Evolutionary conservation across 1,140 invertebrate species (phyloP).

Genomic region (Cydia fagiglandana): DNA sequence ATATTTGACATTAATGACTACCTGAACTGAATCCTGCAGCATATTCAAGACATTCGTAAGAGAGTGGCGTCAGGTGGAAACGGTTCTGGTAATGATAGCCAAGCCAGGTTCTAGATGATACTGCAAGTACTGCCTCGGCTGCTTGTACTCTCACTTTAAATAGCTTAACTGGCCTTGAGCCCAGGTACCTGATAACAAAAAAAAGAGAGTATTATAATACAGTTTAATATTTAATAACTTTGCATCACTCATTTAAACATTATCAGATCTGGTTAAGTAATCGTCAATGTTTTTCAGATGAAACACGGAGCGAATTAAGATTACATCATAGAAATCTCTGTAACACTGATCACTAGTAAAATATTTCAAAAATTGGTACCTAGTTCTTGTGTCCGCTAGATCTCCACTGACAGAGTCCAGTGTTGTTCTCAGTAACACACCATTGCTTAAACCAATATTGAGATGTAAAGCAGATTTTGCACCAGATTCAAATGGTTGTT

Average conservation of each 20-base stretch:
- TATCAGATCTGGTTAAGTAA: constrained; percentile 75
- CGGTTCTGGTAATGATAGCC: constrained; percentile 99
- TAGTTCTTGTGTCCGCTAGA: constrained; percentile 96
- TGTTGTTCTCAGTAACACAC: constrained; percentile 96
- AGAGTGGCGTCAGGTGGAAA: constrained; percentile 97
- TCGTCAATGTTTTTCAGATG: constrained; percentile 72
- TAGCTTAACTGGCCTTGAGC: constrained; percentile 96
- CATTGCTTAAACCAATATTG: constrained; percentile 99
- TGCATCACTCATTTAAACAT: background rate
- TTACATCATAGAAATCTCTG: constrained; percentile 59
- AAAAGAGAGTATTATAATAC: constrained; percentile 36
- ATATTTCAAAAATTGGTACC: constrained; percentile 68
- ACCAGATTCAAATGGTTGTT: constrained; percentile 85
- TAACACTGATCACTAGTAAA: constrained; percentile 13
- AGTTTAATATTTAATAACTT: background rate
- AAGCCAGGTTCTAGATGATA: constrained; percentile 98
- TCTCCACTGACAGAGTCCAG: constrained; percentile 98
- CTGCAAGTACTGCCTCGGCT: constrained; percentile 97
- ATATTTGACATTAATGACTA: constrained; percentile 39
- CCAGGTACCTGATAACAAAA: constrained; percentile 85
- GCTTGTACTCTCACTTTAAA: constrained; percentile 97
- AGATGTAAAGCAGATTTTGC: constrained; percentile 90
- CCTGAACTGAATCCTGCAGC: constrained; percentile 97
- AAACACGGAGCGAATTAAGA: constrained; percentile 70
- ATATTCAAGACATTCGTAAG: constrained; percentile 98